phyloP scores from a whole-genome alignment of 2,113 vertebrate genomes.

The Sialia sialis region DNA sequence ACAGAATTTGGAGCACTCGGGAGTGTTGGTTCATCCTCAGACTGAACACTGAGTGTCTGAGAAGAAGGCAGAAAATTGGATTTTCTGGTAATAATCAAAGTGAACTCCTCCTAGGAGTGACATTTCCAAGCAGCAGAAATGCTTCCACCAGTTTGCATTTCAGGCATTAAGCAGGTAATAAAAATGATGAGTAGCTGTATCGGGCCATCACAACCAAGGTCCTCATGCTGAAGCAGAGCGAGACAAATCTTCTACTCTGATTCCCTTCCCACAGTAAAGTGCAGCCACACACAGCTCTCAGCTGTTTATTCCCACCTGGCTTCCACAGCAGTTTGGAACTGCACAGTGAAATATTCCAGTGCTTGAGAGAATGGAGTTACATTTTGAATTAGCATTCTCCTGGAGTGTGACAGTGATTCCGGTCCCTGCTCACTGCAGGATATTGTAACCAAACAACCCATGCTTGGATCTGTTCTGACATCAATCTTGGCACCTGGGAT shows the following conservation, averaged over 20 bases:
- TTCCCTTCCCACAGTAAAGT: background rate
- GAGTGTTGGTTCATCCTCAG: background rate
- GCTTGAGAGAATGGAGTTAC: background rate
- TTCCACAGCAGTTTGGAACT: background rate
- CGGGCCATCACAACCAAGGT: fast-evolving
- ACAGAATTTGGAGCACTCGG: background rate
- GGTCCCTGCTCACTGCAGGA: background rate
- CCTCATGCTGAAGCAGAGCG: background rate
- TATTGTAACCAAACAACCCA: background rate
- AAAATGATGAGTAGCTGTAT: background rate
- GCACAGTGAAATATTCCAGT: background rate
- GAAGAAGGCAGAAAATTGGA: background rate
- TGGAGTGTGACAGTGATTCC: background rate
- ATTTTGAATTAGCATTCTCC: background rate
- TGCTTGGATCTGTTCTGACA: fast-evolving
- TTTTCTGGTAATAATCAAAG: background rate
- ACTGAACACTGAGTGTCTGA: background rate
- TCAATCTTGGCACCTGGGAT: background rate
- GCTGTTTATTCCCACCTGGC: background rate
- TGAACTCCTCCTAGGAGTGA: background rate
- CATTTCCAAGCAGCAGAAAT: background rate
- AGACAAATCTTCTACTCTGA: background rate
- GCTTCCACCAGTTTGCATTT: background rate
- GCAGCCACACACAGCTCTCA: background rate
- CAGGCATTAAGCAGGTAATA: background rate